Evolutionary conservation across 2,797 vertebrate genomes (phyloP), one percentile per base, ranked within the genome.

Genomic region (Pangasius krempfi): DNA sequence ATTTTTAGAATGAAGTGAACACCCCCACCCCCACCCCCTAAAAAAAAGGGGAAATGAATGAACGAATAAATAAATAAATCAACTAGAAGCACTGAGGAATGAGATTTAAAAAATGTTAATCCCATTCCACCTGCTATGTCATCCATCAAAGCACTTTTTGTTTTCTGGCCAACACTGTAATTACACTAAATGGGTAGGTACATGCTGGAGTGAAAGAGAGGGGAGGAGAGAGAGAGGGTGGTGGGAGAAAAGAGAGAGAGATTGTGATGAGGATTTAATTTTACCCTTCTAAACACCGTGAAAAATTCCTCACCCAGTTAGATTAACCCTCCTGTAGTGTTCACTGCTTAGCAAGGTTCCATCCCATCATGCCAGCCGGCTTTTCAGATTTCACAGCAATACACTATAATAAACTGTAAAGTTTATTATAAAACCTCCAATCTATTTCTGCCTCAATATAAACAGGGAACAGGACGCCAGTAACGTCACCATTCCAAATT

Each of bases 221-320:
- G 89, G 44, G 47, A 68, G 44, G 73, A 66, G 72, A 72, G 25
- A 58, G 33, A 72, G 60, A 83, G 73, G 20, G 66, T 18, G 58
- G 70, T 58, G 70, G 82, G 86, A 60, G 89, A 84, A 92, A 89
- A 72, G 90, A 89, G 68, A 60, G 56, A 76, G 50, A 47, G 7
- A 87, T 62, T 87, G 83, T 82, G 44, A 89, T 25, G 14, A 73
- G 52, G 44, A 60, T 88, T 78, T 86, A 88, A 88, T 88, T 92
- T 91, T 88, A 86, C 86, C 66, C 89, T 73, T 79, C 84, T 50
- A 50, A 47, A 78, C 40, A 90, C 82, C 89, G 89, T 84, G 40
- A 68, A 95, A 93, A 93, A 88, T 90, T 90, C 93, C 92, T 90
- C 92, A 90, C 90, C 84, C 90, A 52, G 84, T 91, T n/a, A 40